A percentile compares a stretch with the other conserved stretches of the same genome.
Conservation (phyloP, 1,140 invertebrate species). For the Apis cerana region DNA sequence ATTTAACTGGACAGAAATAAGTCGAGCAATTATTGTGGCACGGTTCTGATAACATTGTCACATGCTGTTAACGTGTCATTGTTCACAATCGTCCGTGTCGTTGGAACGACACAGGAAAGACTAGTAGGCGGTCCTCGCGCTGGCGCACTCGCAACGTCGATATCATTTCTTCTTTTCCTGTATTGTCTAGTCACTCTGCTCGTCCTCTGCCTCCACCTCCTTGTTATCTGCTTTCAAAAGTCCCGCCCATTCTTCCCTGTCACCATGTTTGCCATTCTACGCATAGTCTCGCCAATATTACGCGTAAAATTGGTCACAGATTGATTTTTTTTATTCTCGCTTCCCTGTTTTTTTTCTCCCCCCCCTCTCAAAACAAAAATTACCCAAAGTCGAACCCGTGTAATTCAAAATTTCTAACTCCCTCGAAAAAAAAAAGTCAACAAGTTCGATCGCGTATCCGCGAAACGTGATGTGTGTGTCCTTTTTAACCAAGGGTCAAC, state of each 20-base stretch:
- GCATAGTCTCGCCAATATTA: too few species aligned
- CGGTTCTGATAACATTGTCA: slow-evolving; percentile 44
- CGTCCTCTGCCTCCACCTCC: slow-evolving; percentile 65
- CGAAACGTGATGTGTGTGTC: background rate
- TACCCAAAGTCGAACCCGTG: background rate
- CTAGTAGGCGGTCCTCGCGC: slow-evolving; percentile 73
- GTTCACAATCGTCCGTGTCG: slow-evolving; percentile 31
- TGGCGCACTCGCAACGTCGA: slow-evolving; percentile 68
- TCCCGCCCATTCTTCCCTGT: slow-evolving; percentile 66
- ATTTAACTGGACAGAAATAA: slow-evolving; percentile 1
- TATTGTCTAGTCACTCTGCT: slow-evolving; percentile 74
- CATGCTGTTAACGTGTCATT: slow-evolving; percentile 25
- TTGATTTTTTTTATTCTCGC: background rate
- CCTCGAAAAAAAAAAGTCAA: background rate
- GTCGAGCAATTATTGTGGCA: background rate
- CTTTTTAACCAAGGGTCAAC: slow-evolving; percentile 20
- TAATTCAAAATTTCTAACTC: background rate
- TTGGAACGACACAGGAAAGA: slow-evolving; percentile 44
- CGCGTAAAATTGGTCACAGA: background rate
- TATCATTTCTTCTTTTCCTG: slow-evolving; percentile 64
- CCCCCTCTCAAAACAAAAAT: background rate
- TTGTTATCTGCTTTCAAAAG: slow-evolving; percentile 55
- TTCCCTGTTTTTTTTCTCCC: too few species aligned
- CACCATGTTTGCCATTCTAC: slow-evolving; percentile 13
- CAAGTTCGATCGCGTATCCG: background rate